Evolutionary conservation across 2,113 vertebrate species (phyloP).

Genomic region (Antechinus stuartii): DNA sequence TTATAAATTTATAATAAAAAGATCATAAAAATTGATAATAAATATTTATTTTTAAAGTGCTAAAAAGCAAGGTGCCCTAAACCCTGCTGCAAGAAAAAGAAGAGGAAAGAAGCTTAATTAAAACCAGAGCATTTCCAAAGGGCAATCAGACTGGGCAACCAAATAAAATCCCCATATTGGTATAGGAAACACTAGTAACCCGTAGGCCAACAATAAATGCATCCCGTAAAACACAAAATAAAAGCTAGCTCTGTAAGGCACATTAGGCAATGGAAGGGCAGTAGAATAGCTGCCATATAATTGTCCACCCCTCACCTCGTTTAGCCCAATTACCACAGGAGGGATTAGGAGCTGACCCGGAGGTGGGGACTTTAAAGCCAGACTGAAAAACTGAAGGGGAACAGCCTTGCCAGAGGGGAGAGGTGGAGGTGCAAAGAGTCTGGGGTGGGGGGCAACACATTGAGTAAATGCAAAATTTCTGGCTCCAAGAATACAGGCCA

Average conservation of each 20-base stretch:
- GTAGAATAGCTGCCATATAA: background rate
- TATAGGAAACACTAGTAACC: constrained; percentile 57
- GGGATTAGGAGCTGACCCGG: constrained; percentile 53
- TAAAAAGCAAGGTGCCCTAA: constrained; percentile 45
- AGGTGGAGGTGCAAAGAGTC: background rate
- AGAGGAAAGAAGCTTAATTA: constrained; percentile 58
- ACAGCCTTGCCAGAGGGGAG: background rate
- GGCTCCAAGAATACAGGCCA: background rate
- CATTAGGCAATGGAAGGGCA: constrained; percentile 40
- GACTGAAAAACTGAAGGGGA: constrained; percentile 15
- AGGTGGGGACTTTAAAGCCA: constrained; percentile 47
- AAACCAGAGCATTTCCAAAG: constrained; percentile 68
- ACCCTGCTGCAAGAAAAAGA: constrained; percentile 16
- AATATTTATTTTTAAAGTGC: constrained; percentile 68
- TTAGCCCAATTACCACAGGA: constrained; percentile 61
- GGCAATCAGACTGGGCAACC: constrained; percentile 39
- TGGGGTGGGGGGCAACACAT: accelerated
- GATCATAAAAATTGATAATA: constrained; percentile 70
- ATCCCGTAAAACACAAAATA: constrained; percentile 74
- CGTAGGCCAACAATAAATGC: constrained; percentile 70
- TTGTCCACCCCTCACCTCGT: constrained; percentile 58
- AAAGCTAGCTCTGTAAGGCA: constrained; percentile 70
- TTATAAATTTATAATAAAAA: constrained; percentile 61
- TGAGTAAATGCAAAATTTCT: background rate
- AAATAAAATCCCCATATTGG: constrained; percentile 54